Base-by-base conservation (phyloP, 2,113 vertebrate species). In the Ancistrus triradiatus region DNA sequence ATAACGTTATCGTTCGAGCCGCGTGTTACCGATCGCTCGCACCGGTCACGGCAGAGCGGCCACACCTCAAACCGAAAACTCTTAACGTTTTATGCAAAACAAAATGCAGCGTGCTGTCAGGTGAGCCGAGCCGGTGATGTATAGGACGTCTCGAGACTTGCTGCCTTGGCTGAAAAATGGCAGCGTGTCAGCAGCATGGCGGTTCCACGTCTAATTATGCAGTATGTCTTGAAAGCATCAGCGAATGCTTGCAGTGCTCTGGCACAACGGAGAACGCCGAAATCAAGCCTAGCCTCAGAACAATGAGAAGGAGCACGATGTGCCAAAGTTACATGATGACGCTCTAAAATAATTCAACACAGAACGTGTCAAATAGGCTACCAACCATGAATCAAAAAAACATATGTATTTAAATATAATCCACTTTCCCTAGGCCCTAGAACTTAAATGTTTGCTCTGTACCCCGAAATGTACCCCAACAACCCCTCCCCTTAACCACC, bases 151-250 rank as follows among this genome's bases (percentile, higher is more conserved):
- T 76, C 19, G 61, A 78, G 73, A 77, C 43, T 63, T 75, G 62
- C 80, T 80, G 74, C 65, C 77, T 83, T 56, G 68, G 75, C 70
- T 75, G 66, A 57, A 84, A 83, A 80, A 59, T 69, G 60, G 22
- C 66, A 76, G 42, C 38, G 69, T 70, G 68, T 83, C 83, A 82
- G 79, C 80, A 80, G 42, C 72, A 78, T 77, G 77, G 81, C 79
- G 74, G 72, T 83, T 81, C 78, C 68, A 79, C 73, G 78, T 74
- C 59, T 82, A 79, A 80, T 83, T 81, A 81, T 55, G 64, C 19
- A 0, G 61, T 74, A n/a, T 31, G 22, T 67, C 43, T 53, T 7
- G 21, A 53, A 53, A 15, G 2, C n/a, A 31, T 4, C 27, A 15
- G 43, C 6, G 35, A 40, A 57, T 24, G 35, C 19, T 22, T 40